Base-by-base conservation (phyloP, 2,888 invertebrate genomes). In the Dolomedes plantarius region DNA sequence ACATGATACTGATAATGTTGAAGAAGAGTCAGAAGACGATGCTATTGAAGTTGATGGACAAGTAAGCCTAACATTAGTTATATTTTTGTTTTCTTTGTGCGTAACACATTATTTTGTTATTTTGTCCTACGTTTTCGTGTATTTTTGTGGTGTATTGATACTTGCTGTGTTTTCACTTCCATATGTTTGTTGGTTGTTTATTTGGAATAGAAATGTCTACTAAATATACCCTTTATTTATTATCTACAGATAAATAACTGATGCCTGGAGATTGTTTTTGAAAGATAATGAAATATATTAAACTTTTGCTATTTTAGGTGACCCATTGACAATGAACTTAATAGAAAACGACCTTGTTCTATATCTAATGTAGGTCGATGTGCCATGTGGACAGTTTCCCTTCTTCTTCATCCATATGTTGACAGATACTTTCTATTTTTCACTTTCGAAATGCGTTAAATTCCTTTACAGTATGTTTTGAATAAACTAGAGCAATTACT, bases 1-100 rank as follows among this genome's bases (percentile, higher is more conserved):
- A 91, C 94, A 95, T 91, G 92, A 92, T 79, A 90, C 90, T 62
- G 90, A 89, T n/a, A 75, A 65, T 36, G 87, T 80, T 56, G 67
- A 74, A 68, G 91, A 91, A 71, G 91, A 91, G 69, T 90, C 90
- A 50, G 89, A 90, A 64, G 90, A 90, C 23, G 91, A 91, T 89
- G 91, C 89, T 88, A 90, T 90, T 78, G 90, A 90, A 67, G 89
- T 90, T 86, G 91, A 90, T 83, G 90, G 90, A 78, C 89, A 90
- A 82, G 89, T 90, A 86, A 89, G 85, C 74, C 78, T 80, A 79
- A 36, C 36, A 36, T 7, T 9, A 9, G 9, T 9, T 9, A 36
- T 9, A 36, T 36, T 36, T 36, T 36, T 36, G 5, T 36, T 36
- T 36, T 5, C 36, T 36, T 36, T 9, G 5, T 36, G 36, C 5